Evolutionary conservation across 2,797 vertebrate genomes (phyloP), one percentile per base, ranked within the genome.

Genomic region (Xenopus petersii): DNA sequence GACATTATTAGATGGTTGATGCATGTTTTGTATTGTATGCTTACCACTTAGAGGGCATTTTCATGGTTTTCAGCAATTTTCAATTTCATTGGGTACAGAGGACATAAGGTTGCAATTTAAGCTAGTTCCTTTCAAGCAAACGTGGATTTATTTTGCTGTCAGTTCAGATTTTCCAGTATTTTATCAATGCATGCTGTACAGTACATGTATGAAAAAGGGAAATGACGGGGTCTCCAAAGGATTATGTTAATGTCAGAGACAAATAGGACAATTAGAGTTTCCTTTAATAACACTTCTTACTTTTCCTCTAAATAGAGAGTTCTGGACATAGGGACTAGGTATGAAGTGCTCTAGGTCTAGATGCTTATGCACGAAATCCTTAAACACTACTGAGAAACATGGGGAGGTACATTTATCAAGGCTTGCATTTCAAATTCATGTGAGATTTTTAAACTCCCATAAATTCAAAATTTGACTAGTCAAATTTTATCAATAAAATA

Each of bases 21-120:
- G 67, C 16, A 42, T 73, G 54, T 63, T 54, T 64, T 47, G 2
- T 48, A 47, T 12, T 56, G 60, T 70, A 55, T 56, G 42, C n/a
- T 70, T 73, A 51, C 54, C 65, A 49, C 61, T 64, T 42, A 65
- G 42, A 21, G n/a, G 54, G 26, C 42, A 48, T 58, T 70, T 64
- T 21, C 21, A 70, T 60, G 62, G 33, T 26, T 67, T 65, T 70
- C 64, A 70, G 60, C 60, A 70, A 79, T 73, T 56, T 75, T 64
- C 24, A 47, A 67, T 71, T 72, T 67, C 36, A 77, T 72, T 71
- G 64, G 56, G 55, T 67, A 24, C 67, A 79, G 64, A 24, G 36
- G 46, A 79, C 76, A 79, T 79, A 70, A 64, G 76, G 76, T 79
- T 74, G 55, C 33, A 79, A 79, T 79, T 79, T 79, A 70, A 73